phyloP scores from a whole-genome alignment of 2,113 vertebrate genomes.

The Cyanistes caeruleus region DNA sequence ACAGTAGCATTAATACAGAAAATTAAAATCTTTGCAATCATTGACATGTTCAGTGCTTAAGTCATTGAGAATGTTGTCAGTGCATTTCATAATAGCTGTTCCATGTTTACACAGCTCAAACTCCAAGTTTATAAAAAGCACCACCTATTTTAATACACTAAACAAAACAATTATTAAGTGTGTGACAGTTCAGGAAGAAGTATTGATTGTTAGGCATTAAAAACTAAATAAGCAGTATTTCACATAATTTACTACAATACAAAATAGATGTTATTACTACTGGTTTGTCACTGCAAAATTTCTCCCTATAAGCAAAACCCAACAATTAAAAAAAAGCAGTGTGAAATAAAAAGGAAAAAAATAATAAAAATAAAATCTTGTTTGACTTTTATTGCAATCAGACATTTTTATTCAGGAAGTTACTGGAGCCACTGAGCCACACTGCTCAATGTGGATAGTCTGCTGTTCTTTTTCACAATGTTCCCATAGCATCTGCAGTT shows the following conservation, averaged over 20 bases:
- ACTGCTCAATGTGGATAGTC: background rate
- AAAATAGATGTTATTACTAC: background rate
- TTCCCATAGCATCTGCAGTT: background rate
- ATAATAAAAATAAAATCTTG: background rate
- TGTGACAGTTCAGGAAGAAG: background rate
- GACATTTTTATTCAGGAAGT: background rate
- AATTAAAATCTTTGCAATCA: slow-evolving; percentile 6
- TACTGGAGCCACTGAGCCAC: background rate
- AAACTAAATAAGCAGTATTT: background rate
- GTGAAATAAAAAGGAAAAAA: background rate
- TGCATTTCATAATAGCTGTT: background rate
- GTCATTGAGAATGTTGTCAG: background rate
- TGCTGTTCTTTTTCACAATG: background rate
- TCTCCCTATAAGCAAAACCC: background rate
- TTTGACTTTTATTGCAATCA: background rate
- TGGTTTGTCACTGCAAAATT: background rate
- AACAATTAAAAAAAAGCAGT: background rate
- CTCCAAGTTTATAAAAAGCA: background rate
- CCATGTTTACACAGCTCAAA: background rate
- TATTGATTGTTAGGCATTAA: background rate
- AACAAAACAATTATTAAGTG: background rate
- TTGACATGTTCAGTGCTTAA: background rate
- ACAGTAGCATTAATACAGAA: background rate
- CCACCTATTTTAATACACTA: background rate
- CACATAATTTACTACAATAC: background rate